A percentile compares a stretch with the other conserved stretches of the same genome.
These are phyloP conservation scores for Indri indri DNA, from an alignment of 2,113 vertebrate genomes.

Conservation along the genomic window DNA sequence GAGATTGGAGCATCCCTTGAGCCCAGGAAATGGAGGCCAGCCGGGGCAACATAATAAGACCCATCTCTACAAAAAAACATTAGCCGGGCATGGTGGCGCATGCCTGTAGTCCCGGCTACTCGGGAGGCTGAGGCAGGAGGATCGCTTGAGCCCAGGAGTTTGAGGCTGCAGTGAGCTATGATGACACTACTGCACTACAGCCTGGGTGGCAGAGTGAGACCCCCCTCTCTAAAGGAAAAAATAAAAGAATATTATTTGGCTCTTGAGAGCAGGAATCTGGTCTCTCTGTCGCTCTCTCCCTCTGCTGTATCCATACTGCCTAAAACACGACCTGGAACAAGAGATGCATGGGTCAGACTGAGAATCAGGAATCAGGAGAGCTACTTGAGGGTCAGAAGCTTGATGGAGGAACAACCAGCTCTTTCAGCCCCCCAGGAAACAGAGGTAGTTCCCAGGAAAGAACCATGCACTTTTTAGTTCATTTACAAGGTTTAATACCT, in stretches of 20 bases:
- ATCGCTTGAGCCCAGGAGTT: too few relatives aligned
- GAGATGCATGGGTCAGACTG: background rate
- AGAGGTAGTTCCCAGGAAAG: background rate
- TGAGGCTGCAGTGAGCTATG: too few relatives aligned
- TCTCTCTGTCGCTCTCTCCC: background rate
- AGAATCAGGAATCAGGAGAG: background rate
- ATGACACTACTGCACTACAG: too few relatives aligned
- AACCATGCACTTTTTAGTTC: background rate
- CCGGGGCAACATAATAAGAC: too few relatives aligned
- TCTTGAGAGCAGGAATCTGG: background rate
- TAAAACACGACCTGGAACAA: background rate
- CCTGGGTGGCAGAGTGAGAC: too few relatives aligned
- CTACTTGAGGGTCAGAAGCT: background rate
- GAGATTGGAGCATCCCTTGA: too few relatives aligned
- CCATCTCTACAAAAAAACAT: too few relatives aligned
- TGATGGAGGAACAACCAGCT: fast-evolving
- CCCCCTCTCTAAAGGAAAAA: too few relatives aligned
- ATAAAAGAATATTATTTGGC: background rate
- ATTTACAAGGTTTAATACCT: background rate
- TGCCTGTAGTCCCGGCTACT: too few relatives aligned
- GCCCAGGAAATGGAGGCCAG: too few relatives aligned
- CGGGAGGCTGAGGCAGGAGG: too few relatives aligned
- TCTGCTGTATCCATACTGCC: background rate
- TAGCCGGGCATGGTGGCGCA: too few relatives aligned
- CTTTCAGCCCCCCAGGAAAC: background rate